Evolutionary conservation across 2,888 invertebrate species (phyloP).

Genomic region (Drosophila recens): DNA sequence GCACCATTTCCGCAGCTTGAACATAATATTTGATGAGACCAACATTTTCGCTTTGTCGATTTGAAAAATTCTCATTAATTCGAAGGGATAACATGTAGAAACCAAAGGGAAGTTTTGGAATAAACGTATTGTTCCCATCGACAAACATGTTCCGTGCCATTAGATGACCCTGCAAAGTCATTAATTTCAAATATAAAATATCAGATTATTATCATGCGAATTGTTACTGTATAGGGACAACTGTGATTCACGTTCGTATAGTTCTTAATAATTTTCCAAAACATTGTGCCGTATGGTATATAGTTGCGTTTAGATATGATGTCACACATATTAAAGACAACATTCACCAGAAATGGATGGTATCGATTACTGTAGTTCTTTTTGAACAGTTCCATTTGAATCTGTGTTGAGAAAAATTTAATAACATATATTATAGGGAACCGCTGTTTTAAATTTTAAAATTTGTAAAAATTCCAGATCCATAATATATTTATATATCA

Average conservation of each 20-base stretch:
- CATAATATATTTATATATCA: too few relatives aligned
- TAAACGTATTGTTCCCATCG: constrained; percentile 5
- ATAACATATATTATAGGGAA: too few relatives aligned
- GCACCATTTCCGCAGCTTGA: constrained; percentile 21
- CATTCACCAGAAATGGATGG: constrained; percentile 52
- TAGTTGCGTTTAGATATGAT: constrained; percentile 30
- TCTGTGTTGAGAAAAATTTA: neutral
- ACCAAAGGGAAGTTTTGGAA: constrained; percentile 32
- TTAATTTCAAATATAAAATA: neutral
- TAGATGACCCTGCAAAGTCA: constrained; percentile 29
- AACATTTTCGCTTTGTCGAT: neutral
- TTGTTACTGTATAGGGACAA: constrained; percentile 41
- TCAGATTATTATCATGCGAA: too few relatives aligned
- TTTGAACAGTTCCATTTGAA: constrained; percentile 25
- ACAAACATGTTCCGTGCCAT: constrained; percentile 20
- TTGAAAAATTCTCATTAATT: neutral
- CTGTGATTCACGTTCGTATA: constrained; percentile 51
- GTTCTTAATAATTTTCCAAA: neutral
- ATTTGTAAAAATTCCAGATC: too few relatives aligned
- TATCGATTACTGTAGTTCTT: constrained; percentile 50
- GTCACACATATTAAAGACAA: constrained; percentile 47
- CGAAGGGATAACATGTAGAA: constrained; percentile 4
- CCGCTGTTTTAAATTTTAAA: too few relatives aligned
- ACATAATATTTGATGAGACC: constrained; percentile 36
- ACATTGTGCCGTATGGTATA: constrained; percentile 34